Evolutionary conservation across 2,888 invertebrate species (phyloP), one percentile per base, ranked within the genome.

Genomic region (Loripinus fragilis): DNA sequence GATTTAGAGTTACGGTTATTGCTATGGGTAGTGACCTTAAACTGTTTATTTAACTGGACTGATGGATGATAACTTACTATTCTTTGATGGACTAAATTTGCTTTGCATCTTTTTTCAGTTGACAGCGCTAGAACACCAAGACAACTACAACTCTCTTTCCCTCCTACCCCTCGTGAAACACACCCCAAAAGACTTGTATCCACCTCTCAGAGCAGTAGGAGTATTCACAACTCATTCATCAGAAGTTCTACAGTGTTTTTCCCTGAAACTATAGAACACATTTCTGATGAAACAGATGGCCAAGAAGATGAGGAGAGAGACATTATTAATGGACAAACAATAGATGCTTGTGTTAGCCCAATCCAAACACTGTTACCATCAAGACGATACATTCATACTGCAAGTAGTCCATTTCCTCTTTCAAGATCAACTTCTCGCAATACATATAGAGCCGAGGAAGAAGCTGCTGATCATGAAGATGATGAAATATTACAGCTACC

Each of bases 401-500:
- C 60, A 60, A 60, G 60, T 20, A 60, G 60, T 33, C 60, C 60
- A n/a, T 60, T 60, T 20, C 60, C 60, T 33, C 60, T 60, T 33
- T 7, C 3, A 20, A 30, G 60, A 15, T 17, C 17, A 60, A 60
- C 23, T 30, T 25, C 52, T 10, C 23, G 25, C 3, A 28, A 33
- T 17, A 60, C 5, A 17, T 33, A 28, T 33, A 17, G 28, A 17
- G 69, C 60, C 10, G 52, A 52, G 42, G 70, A 64, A 25, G 38
- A 48, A 10, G 64, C 38, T 65, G 48, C 15, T 52, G 42, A 35
- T 7, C 35, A 15, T 41, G 30, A 23, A 25, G 48, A 48, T 12
- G 33, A 33, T 60, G 8, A 5, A 3, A 60, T 30, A 3, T 2
- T 12, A 17, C 17, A 60, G 20, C 10, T 30, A 33, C 2, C 10